Base-by-base conservation (phyloP, 2,888 invertebrate genomes). In the Ophion obscuratus region DNA sequence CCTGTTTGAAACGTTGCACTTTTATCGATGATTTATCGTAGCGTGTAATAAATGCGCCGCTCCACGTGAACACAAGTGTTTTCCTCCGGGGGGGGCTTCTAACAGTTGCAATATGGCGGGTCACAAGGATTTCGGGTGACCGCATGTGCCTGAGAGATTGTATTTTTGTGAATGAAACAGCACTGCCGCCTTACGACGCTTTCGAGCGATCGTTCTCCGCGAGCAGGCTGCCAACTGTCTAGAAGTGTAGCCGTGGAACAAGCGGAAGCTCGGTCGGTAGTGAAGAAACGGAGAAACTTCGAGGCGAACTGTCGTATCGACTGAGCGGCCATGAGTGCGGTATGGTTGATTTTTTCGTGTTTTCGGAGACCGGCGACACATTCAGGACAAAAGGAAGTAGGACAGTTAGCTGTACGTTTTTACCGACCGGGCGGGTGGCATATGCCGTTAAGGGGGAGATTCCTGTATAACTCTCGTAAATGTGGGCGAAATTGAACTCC, bases 31-130 rank as follows among this genome's bases (percentile, higher is more conserved):
- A 64, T 57, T 85, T 47, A 59, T 82, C 68, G 59, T 68, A 44
- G 68, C 82, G 85, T 89, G 92, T 57, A 31, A 53, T 78, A 62
- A 75, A 44, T 81, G 68, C 62, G 75, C 75, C 78, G 83, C 93
- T 96, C 96, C 96, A 96, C 96, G 96, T 96, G 96, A 96, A 96
- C 95, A 95, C 95, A 95, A 95, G 76, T 96, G 96, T 96, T 96
- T 75, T 68, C 62, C 62, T 94, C 94, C 91, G 94, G 94, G 93
- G 95, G 91, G 94, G 93, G 95, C 95, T 95, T 95, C 95, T 94
- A 95, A 95, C 86, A 95, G 95, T 95, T 95, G 95, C 96, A 96
- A 96, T 95, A 96, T 96, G 96, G 96, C 96, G 95, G 90, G 89
- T 87, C 73, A 77, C 83, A 66, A 88, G 61, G 74, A 66, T 80